A percentile compares a stretch with the other conserved stretches of the same genome.
Conservation (phyloP, 2,888 invertebrate species). For the Platycnemis pennipes region DNA sequence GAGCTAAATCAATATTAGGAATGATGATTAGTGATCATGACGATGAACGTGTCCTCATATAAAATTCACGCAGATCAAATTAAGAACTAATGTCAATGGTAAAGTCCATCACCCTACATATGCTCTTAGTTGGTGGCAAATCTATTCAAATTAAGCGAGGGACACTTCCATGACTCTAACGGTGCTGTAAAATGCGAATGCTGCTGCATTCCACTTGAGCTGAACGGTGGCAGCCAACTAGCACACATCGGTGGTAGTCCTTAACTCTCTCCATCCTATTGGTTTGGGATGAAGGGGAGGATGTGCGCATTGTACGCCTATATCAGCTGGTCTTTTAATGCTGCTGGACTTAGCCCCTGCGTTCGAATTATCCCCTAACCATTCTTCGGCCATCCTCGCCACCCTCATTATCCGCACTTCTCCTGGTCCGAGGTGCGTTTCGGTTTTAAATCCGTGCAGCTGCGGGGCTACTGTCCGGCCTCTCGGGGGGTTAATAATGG, state of each 20-base stretch:
- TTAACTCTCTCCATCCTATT: background rate
- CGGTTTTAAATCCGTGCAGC: constrained; percentile 41
- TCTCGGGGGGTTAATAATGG: background rate
- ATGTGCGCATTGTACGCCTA: background rate
- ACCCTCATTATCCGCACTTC: constrained; percentile 33
- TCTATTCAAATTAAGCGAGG: background rate
- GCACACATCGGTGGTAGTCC: background rate
- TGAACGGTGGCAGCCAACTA: background rate
- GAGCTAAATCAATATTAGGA: too few species aligned
- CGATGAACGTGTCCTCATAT: too few species aligned
- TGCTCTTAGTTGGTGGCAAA: too few species aligned
- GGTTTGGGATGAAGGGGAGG: background rate
- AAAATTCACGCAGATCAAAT: too few species aligned
- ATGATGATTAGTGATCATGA: too few species aligned
- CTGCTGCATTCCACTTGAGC: background rate
- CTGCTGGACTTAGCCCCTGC: background rate
- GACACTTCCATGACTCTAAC: background rate
- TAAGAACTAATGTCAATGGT: too few species aligned
- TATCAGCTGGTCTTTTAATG: background rate
- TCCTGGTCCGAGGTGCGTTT: background rate
- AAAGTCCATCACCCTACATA: too few species aligned
- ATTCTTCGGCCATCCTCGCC: background rate
- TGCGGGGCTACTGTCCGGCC: background rate
- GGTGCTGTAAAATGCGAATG: background rate
- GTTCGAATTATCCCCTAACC: background rate